Conservation (phyloP, 2,888 invertebrate species). For the Piscicola geometra region DNA sequence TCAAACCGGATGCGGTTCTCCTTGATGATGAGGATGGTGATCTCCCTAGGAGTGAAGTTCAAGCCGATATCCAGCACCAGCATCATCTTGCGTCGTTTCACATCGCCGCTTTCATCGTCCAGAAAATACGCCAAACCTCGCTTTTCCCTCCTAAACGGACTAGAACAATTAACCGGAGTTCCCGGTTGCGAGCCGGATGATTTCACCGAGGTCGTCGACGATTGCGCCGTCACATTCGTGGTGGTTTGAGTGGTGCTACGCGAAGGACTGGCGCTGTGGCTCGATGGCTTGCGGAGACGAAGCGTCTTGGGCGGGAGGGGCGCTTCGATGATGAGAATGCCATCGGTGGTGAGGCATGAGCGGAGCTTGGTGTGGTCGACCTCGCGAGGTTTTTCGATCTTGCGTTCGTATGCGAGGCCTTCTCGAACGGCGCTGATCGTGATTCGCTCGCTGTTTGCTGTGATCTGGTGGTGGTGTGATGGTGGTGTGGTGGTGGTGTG, state of each 20-base stretch:
- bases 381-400: conserved; percentile 42
- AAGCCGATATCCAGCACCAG: conserved; percentile 36
- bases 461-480: conserved; percentile 36
- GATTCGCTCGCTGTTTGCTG: conserved; percentile 41
- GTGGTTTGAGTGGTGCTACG: conserved; percentile 31
- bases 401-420: conserved; percentile 35
- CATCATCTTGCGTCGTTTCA: conserved; percentile 29
- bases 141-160: conserved; percentile 27
- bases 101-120: conserved; percentile 34
- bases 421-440: conserved; percentile 37
- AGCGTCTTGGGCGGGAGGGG: conserved; percentile 42
- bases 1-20: conserved; percentile 42
- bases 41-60: conserved; percentile 40
- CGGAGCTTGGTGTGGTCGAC: conserved; percentile 42
- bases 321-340: conserved; percentile 43
- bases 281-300: conserved; percentile 38
- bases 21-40: conserved; percentile 44
- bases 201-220: conserved; percentile 33
- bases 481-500: not conserved
- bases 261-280: conserved; percentile 40
- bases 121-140: conserved; percentile 30
- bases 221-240: conserved; percentile 1
- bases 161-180: conserved; percentile 26
- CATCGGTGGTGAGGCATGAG: conserved; percentile 42
- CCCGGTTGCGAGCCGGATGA: conserved; percentile 38